Percentiles rank a stretch among this genome's conserved stretches.
These are phyloP conservation scores for Amblyopsis rosae DNA, from an alignment of 2,113 vertebrate genomes.

Conservation along the genomic window DNA sequence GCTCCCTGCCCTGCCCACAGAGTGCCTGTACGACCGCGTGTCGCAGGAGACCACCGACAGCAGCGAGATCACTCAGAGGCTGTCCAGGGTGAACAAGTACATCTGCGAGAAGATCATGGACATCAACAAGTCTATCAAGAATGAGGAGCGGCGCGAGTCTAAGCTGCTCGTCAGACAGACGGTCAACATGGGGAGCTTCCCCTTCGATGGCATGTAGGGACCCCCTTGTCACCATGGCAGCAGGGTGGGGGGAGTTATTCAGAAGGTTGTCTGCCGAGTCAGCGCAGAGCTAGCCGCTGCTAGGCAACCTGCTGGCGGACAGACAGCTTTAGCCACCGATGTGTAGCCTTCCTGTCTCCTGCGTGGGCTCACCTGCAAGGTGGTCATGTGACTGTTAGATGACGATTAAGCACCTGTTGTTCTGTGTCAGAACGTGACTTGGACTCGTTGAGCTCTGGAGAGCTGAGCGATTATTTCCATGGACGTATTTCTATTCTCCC, in stretches of 20 bases:
- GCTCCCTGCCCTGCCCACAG: constrained; percentile 62
- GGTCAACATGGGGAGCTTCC: constrained; percentile 83
- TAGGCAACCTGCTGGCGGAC: constrained; percentile 60
- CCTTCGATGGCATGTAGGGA: constrained; percentile 80
- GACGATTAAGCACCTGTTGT: constrained; percentile 70
- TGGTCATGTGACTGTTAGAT: constrained; percentile 48
- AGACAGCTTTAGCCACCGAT: constrained; percentile 73
- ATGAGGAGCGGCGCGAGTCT: constrained; percentile 97
- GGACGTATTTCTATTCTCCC: background rate
- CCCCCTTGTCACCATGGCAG: constrained; percentile 64
- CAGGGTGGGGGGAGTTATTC: constrained; percentile 27
- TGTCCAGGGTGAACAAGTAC: constrained; percentile 99
- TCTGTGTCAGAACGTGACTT: constrained; percentile 83
- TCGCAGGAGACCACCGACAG: constrained; percentile 98
- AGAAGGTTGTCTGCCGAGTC: constrained; percentile 30
- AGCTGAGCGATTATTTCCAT: constrained; percentile 58
- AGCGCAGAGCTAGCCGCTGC: constrained; percentile 34
- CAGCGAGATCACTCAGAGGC: constrained; percentile 97
- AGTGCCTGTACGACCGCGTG: constrained; percentile 98
- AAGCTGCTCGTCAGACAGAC: constrained; percentile 86
- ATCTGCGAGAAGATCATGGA: constrained; percentile 99
- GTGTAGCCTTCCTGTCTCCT: too few species aligned
- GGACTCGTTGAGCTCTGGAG: constrained; percentile 70
- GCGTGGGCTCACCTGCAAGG: too few species aligned
- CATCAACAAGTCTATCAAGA: constrained; percentile 99